Base-by-base conservation (phyloP, 2,113 vertebrate genomes). In the Gobio gobio region DNA sequence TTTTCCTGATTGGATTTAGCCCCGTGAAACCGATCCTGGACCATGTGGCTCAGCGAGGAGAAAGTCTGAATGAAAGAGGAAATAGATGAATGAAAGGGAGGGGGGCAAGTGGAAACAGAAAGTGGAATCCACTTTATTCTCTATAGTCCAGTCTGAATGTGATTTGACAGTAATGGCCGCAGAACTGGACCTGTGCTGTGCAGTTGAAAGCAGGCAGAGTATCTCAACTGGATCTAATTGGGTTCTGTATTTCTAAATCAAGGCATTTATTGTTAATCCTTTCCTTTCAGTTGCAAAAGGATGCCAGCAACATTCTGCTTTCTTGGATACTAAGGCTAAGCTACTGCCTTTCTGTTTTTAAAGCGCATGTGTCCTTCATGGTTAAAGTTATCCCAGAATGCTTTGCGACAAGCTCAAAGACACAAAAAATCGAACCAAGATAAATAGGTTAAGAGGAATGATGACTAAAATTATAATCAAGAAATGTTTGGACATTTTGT, bases 1-100 rank as follows among this genome's bases (percentile, higher is more conserved):
- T 91, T 93, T 93, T 94, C 87, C 82, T 94, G 91, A 94, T 94
- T 93, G 86, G 90, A 93, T 94, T 95, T 93, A 91, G 91, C 88
- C 82, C 86, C 3, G 40, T 92, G 93, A 93, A 95, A 94, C 90
- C 63, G 87, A 91, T 93, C 83, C 88, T 33, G 84, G 84, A 74
- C n/a, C 36, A 45, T 29, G 40, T 9, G 82, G 72, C n/a, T 86
- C 10, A 47, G 78, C 4, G 33, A 83, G 86, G 76, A 84, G 58
- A 85, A 77, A 59, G 61, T 58, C 16, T 51, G 82, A 61, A 82
- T 72, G 26, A 86, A 82, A 81, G n/a, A 82, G 10, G 29, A 59
- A 83, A 24, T 49, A 66, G 29, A 45, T 66, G 64, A 78, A 87
- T 83, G 58, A 45, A 83, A 61, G 74, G 45, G 43, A 56, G 33